phyloP scores from a whole-genome alignment of 2,113 vertebrate genomes.

The Gallinago jamesoni region DNA sequence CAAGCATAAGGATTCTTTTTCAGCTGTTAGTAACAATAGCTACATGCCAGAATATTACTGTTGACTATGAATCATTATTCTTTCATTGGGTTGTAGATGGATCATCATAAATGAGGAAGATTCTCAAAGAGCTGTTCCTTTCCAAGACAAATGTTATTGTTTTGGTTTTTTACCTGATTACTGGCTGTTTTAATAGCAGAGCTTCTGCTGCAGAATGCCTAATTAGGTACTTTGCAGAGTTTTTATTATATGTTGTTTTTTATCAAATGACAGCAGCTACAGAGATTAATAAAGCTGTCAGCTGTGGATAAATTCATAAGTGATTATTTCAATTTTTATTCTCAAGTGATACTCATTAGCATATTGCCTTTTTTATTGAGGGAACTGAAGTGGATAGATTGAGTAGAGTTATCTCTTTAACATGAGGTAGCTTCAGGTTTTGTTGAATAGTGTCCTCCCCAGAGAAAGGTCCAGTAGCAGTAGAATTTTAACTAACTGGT shows the following conservation, averaged over 20 bases:
- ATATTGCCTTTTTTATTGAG: slow-evolving; percentile 35
- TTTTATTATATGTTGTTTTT: slow-evolving; percentile 67
- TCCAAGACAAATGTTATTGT: slow-evolving; percentile 41
- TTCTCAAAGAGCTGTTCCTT: not conserved
- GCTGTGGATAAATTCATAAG: slow-evolving; percentile 59
- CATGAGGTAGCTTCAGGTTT: not conserved
- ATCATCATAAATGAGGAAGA: slow-evolving; percentile 9
- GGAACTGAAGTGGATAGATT: not conserved
- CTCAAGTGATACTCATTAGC: slow-evolving; percentile 53
- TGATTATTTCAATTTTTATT: slow-evolving; percentile 63
- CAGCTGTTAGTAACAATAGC: not conserved
- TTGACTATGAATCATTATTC: not conserved
- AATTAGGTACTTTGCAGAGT: slow-evolving; percentile 68
- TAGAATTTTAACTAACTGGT: slow-evolving; percentile 25
- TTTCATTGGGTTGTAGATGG: not conserved
- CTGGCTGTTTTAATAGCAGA: slow-evolving; percentile 40
- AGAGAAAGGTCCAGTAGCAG: not conserved
- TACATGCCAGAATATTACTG: not conserved
- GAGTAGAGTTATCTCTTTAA: slow-evolving; percentile 28
- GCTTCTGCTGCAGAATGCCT: slow-evolving; percentile 52
- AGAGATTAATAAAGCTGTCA: slow-evolving; percentile 74
- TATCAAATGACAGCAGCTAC: slow-evolving; percentile 73
- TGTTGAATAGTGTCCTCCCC: not conserved
- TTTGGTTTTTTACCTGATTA: slow-evolving; percentile 59
- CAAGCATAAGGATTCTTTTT: not conserved